Percentiles rank a stretch among this genome's conserved stretches.
phyloP scores from a whole-genome alignment of 2,888 invertebrate species.

The Plebejus argus region DNA sequence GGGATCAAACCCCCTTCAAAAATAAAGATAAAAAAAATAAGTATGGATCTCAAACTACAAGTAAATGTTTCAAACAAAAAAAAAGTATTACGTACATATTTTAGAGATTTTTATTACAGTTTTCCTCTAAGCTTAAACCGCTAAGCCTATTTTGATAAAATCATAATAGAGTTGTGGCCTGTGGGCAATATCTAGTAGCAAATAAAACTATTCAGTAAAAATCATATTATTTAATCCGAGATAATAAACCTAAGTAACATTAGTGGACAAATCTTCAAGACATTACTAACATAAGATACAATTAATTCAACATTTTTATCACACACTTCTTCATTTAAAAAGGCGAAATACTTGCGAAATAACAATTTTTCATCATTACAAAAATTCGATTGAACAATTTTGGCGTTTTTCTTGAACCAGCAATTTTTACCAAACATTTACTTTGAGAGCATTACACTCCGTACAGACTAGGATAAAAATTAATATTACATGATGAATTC shows the following conservation, averaged over 20 bases:
- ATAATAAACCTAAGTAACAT: not conserved
- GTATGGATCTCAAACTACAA: not conserved
- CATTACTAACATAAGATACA: not conserved
- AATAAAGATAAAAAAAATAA: no score
- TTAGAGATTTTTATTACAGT: not conserved
- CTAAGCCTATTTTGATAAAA: not conserved
- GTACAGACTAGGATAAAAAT: not conserved
- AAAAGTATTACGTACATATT: not conserved
- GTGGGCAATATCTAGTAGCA: not conserved
- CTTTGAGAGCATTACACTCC: not conserved
- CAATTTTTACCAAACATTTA: not conserved
- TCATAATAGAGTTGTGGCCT: not conserved
- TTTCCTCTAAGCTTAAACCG: not conserved
- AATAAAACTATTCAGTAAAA: slow-evolving; percentile 12
- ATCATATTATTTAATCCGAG: not conserved
- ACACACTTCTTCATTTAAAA: not conserved
- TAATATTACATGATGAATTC: not conserved
- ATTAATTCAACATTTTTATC: slow-evolving; percentile 7
- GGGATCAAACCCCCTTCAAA: no score
- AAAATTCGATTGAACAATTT: not conserved
- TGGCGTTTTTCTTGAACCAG: slow-evolving; percentile 2
- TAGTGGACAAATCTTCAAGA: not conserved
- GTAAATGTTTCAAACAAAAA: not conserved
- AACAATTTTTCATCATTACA: not conserved
- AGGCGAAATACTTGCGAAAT: not conserved